Evolutionary conservation across 1,140 invertebrate species (phyloP), one percentile per base, ranked within the genome.

Genomic region (Ridgeia piscesae): DNA sequence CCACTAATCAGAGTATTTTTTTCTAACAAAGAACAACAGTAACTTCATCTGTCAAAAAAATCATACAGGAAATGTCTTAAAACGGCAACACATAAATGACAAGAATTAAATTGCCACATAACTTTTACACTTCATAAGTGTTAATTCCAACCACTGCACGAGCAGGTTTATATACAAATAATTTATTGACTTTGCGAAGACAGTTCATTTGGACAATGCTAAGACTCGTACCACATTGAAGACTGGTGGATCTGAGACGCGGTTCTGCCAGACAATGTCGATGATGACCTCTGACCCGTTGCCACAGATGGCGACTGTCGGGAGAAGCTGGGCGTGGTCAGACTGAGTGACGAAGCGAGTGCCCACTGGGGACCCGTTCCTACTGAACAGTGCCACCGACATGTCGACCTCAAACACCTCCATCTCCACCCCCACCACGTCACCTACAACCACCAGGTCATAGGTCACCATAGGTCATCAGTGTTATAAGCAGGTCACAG

Each of bases 261-360:
- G 93, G 33, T 93, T 95, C 50, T 95, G 95, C 95, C 95, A 95
- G 92, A 93, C 95, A 27, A 95, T 93, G 48, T 94, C 93, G 0
- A 96, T 58, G 14, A 94, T 93, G 8, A 95, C 94, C n/a, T 94
- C 94, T 93, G 94, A 93, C 6, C 95, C 94, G 93, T 95, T 95
- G 58, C 94, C 94, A 94, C 94, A 95, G 90, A 96, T 34, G 8
- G 94, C 93, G 34, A 95, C 92, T 9, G 95, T 95, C 27, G 95
- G 95, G 1, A 95, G 92, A 89, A 95, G 94, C 92, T 95, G 93
- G 33, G 77, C 89, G 14, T 92, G 92, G 50, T 94, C 92, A 21
- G 91, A 33, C 48, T 94, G 91, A 0, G 93, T 94, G 34, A 94
- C 89, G 92, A 93, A 95, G 58, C 94, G 93, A n/a, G 94, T 95